These are phyloP conservation scores for Pristiophorus japonicus DNA, from an alignment of 2,113 vertebrate genomes.

Conservation along the genomic window DNA sequence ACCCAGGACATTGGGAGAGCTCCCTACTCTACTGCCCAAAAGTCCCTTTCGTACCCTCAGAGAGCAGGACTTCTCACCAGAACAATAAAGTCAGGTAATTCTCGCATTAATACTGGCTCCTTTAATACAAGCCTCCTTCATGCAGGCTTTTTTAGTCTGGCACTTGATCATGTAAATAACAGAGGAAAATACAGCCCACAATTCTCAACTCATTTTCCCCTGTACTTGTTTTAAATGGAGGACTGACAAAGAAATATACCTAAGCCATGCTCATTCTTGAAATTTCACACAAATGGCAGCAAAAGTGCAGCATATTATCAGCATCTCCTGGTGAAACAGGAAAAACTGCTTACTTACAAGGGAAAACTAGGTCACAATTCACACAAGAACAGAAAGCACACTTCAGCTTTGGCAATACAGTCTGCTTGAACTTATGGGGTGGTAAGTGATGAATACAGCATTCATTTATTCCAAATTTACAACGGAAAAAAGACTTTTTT, in stretches of 20 bases:
- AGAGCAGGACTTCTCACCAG: not conserved
- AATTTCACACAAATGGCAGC: not conserved
- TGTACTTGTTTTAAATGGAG: not conserved
- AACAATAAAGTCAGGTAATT: not conserved
- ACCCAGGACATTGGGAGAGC: too few species aligned
- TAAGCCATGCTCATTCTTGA: too few species aligned
- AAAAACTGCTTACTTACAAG: not conserved
- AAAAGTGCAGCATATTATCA: not conserved
- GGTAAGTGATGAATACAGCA: not conserved
- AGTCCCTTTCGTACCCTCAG: too few species aligned
- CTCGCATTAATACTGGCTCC: not conserved
- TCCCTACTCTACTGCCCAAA: too few species aligned
- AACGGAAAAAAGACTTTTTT: not conserved
- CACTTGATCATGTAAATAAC: not conserved
- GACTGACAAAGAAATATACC: not conserved
- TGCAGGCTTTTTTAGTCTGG: not conserved
- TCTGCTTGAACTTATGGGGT: not conserved
- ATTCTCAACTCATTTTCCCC: not conserved
- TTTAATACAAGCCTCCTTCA: not conserved
- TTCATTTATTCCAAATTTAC: not conserved
- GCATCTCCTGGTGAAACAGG: not conserved
- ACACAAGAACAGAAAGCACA: not conserved
- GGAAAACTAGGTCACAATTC: not conserved
- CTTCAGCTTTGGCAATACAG: not conserved
- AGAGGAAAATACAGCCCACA: not conserved